Evolutionary conservation across 2,797 vertebrate genomes (phyloP).

Genomic region (Meda fulgida): DNA sequence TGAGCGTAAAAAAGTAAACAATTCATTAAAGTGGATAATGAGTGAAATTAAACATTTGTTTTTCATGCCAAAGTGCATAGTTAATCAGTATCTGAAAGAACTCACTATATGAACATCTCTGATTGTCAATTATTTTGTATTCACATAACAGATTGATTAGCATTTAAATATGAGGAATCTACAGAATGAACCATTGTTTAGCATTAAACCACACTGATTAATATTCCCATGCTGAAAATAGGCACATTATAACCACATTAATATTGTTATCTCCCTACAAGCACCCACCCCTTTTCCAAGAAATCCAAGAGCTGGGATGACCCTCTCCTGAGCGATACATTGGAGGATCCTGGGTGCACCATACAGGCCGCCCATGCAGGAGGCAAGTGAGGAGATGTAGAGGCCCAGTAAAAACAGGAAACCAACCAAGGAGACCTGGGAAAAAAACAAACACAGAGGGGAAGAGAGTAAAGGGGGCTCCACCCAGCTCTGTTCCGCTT

Average conservation of each 20-base stretch:
- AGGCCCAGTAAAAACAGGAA: constrained; percentile 96
- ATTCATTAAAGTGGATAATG: constrained; percentile 34
- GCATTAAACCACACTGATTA: neutral
- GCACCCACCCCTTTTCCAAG: constrained; percentile 89
- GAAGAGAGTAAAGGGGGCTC: constrained; percentile 72
- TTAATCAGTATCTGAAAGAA: neutral
- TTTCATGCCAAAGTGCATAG: neutral
- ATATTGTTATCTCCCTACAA: neutral
- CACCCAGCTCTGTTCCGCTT: constrained; percentile 76
- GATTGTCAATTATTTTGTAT: neutral
- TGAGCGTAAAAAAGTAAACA: constrained; percentile 34
- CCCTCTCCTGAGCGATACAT: constrained; percentile 94
- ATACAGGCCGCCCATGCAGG: constrained; percentile 96
- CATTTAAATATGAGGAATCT: neutral
- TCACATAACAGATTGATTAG: constrained; percentile 2
- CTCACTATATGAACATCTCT: neutral
- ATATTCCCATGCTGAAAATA: neutral
- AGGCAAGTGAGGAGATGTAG: constrained; percentile 97
- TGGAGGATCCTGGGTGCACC: constrained; percentile 97
- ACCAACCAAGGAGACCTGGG: constrained; percentile 95
- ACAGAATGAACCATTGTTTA: constrained; percentile 8
- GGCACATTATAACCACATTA: neutral
- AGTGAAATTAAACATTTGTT: too few relatives aligned
- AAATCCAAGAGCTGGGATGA: constrained; percentile 87
- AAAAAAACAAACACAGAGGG: constrained; percentile 77